phyloP scores from a whole-genome alignment of 2,113 vertebrate species.

The Nyctereutes procyonoides region DNA sequence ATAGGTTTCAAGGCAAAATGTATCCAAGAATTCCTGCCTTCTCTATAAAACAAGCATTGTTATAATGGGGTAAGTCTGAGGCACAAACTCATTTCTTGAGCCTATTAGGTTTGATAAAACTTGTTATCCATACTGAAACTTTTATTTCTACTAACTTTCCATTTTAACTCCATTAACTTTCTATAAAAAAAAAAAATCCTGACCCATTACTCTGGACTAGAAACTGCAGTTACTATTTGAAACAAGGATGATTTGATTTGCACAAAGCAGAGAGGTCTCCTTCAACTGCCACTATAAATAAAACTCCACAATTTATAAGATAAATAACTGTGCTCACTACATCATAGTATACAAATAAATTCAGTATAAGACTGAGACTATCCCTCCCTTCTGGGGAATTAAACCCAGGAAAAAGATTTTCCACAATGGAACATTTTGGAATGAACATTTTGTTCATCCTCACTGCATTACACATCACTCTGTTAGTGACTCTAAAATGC shows the following conservation, averaged over 20 bases:
- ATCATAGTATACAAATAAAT: background rate
- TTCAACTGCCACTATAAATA: background rate
- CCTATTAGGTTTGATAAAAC: background rate
- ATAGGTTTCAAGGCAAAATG: background rate
- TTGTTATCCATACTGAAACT: background rate
- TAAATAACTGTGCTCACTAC: background rate
- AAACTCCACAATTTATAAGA: constrained; percentile 8
- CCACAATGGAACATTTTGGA: too few relatives aligned
- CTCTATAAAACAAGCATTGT: background rate
- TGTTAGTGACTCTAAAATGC: background rate
- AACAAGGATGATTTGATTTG: constrained; percentile 18
- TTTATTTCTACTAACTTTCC: constrained; percentile 5
- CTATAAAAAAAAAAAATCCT: constrained; percentile 45
- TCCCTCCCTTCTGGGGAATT: background rate
- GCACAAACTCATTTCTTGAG: background rate
- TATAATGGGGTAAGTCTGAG: background rate
- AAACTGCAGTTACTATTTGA: background rate
- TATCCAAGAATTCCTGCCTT: background rate
- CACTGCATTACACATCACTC: background rate
- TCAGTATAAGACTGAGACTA: background rate
- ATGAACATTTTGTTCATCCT: background rate
- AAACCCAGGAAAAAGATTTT: background rate
- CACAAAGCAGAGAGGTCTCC: background rate
- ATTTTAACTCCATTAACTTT: background rate
- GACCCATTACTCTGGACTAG: background rate